phyloP scores from a whole-genome alignment of 37 sponge, comb jelly and placozoan genomes.

The Cliona cf. orientalis region DNA sequence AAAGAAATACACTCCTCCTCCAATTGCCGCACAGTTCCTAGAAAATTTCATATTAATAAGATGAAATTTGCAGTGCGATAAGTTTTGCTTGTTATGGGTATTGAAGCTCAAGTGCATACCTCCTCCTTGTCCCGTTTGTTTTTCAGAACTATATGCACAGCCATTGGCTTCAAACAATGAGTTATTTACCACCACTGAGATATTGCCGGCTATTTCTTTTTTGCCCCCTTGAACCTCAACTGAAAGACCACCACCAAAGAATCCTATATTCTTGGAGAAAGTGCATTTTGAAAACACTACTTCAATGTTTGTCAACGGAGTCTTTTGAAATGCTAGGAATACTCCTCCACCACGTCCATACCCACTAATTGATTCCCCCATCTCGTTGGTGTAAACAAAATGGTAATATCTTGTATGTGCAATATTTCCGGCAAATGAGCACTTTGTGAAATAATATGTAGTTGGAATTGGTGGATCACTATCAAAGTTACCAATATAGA shows the following conservation, averaged over 20 bases:
- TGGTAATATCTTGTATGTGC: neutral
- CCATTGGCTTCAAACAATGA: slow-evolving; percentile 5
- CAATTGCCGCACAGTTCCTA: slow-evolving; percentile 14
- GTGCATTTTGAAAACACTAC: neutral
- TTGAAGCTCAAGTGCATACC: no score
- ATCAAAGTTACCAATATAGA: neutral
- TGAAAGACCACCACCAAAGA: slow-evolving; percentile 21
- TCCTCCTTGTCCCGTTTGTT: neutral
- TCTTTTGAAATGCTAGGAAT: neutral
- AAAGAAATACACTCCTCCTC: slow-evolving; percentile 15
- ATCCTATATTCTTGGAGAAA: slow-evolving; percentile 12
- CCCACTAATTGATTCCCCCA: neutral
- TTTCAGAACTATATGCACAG: neutral
- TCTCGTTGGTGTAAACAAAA: neutral
- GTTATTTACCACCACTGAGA: neutral
- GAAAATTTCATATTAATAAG: no score
- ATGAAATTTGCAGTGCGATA: no score
- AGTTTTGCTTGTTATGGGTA: no score
- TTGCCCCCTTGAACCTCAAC: neutral
- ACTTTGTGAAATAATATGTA: neutral
- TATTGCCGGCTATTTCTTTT: no score
- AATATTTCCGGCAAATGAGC: neutral
- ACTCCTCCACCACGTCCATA: slow-evolving; percentile 3
- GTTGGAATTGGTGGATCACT: neutral
- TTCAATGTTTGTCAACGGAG: neutral